A percentile compares a stretch with the other conserved stretches of the same genome.
Conservation (phyloP, 2,888 invertebrate species). For the Eupithecia centaureata region DNA sequence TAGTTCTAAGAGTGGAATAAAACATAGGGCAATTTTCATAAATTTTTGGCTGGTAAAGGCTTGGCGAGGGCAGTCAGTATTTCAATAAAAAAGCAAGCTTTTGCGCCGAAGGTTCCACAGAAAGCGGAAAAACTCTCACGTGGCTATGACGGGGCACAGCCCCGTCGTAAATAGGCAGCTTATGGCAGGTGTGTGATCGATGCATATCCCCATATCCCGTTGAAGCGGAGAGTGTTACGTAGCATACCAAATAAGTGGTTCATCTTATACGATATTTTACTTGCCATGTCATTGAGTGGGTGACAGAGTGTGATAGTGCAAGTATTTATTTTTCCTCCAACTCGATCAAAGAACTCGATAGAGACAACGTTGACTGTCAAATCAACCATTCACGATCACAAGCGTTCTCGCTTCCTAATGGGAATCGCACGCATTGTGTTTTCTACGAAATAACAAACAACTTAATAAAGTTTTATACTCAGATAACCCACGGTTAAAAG, state of each 20-base stretch:
- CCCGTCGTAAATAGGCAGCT: constrained; percentile 23
- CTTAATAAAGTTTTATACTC: too few species aligned
- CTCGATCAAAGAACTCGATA: too few species aligned
- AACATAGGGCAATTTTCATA: too few species aligned
- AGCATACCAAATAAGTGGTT: background rate
- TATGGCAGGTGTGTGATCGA: constrained; percentile 25
- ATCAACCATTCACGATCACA: background rate
- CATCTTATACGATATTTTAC: background rate
- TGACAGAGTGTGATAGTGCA: background rate
- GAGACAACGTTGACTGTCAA: background rate
- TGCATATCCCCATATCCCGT: constrained; percentile 1
- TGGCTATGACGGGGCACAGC: constrained; percentile 1
- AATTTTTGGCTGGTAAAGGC: too few species aligned
- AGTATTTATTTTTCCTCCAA: background rate
- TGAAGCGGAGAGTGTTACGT: background rate
- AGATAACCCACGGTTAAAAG: too few species aligned
- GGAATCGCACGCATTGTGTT: background rate
- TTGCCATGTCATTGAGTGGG: background rate
- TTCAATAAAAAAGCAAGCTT: too few species aligned
- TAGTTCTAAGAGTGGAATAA: too few species aligned
- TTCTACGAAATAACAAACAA: background rate
- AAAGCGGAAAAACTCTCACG: background rate
- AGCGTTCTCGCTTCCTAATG: background rate
- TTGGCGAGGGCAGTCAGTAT: too few species aligned
- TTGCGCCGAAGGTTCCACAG: background rate